phyloP scores from a whole-genome alignment of 2,113 vertebrate genomes.

The Bostrychus sinensis region DNA sequence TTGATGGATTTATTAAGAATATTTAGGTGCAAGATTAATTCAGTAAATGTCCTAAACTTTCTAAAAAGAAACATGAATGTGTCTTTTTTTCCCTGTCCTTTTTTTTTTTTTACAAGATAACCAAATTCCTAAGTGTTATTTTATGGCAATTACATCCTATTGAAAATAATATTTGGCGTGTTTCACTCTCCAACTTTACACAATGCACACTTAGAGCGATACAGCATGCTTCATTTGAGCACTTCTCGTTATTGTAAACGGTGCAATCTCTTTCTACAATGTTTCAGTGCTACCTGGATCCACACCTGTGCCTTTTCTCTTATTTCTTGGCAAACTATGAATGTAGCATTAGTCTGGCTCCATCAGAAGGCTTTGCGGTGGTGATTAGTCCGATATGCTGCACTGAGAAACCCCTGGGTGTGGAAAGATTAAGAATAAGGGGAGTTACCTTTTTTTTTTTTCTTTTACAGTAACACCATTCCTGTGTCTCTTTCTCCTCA shows the following conservation, averaged over 20 bases:
- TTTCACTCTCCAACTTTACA: background rate
- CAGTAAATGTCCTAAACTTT: too few species aligned
- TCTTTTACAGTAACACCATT: background rate
- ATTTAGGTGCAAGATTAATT: too few species aligned
- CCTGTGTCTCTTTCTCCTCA: background rate
- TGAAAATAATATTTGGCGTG: background rate
- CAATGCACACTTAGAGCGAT: background rate
- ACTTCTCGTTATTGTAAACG: background rate
- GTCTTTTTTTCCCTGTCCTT: background rate
- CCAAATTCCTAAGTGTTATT: background rate
- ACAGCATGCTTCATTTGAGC: background rate
- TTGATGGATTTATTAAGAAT: too few species aligned
- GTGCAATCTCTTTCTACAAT: background rate
- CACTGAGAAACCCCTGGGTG: background rate
- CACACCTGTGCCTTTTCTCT: too few species aligned
- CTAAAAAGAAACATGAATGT: too few species aligned
- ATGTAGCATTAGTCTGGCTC: background rate
- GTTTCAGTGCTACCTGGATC: too few species aligned
- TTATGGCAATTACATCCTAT: background rate
- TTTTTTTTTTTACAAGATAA: conserved; percentile 6
- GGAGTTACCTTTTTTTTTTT: too few species aligned
- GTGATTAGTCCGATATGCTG: background rate
- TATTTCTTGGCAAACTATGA: background rate
- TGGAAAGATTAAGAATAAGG: background rate
- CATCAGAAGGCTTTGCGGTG: background rate